Conservation (phyloP, 2,888 invertebrate species). For the Timandra comae region DNA sequence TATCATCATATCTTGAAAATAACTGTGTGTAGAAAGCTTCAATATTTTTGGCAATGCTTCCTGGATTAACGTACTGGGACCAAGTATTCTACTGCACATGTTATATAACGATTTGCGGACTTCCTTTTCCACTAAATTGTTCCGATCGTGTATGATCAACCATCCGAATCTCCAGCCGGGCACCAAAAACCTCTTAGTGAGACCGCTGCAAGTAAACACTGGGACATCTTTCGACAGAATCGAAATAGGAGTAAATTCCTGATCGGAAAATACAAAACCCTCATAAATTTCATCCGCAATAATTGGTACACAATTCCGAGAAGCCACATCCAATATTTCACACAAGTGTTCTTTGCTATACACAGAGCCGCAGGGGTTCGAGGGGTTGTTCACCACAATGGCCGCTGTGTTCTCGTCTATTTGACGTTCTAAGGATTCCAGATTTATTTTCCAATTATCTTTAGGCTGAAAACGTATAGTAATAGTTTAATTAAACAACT, state of each 20-base stretch:
- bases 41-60: slow-evolving; percentile 92
- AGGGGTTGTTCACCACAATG: slow-evolving; percentile 96
- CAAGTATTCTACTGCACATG: slow-evolving; percentile 91
- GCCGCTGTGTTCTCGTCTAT: slow-evolving; percentile 94
- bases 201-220: slow-evolving; percentile 93
- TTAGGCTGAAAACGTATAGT: slow-evolving; percentile 84
- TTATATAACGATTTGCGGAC: slow-evolving; percentile 67
- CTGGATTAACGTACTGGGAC: slow-evolving; percentile 92
- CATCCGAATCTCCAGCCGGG: slow-evolving; percentile 99
- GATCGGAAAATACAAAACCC: slow-evolving; percentile 90
- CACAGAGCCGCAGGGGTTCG: slow-evolving; percentile 98
- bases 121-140: slow-evolving; percentile 77
- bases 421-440: slow-evolving; percentile 87
- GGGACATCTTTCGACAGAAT: slow-evolving; percentile 91
- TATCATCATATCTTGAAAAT: slow-evolving; percentile 83
- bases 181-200: slow-evolving; percentile 95
- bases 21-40: slow-evolving; percentile 85
- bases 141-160: slow-evolving; percentile 93
- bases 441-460: slow-evolving; percentile 90
- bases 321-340: slow-evolving; percentile 87
- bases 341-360: slow-evolving; percentile 87
- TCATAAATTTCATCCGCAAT: slow-evolving; percentile 99
- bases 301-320: slow-evolving; percentile 86
- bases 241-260: slow-evolving; percentile 87
- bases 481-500: no score